Evolutionary conservation across 1,140 invertebrate genomes (phyloP).

Genomic region (Portunus trituberculatus): DNA sequence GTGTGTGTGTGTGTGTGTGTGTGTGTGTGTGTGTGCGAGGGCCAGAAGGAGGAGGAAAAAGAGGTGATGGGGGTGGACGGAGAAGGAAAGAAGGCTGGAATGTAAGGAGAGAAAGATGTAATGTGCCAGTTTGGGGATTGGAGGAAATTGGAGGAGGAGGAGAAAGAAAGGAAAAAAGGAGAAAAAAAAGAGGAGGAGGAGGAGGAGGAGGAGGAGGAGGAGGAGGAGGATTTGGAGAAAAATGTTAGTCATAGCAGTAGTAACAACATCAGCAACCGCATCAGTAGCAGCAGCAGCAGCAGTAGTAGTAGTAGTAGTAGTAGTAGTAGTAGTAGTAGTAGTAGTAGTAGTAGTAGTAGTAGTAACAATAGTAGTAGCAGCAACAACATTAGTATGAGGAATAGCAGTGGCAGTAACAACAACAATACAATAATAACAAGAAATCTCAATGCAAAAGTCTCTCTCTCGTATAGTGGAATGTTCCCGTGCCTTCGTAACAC

Average conservation of each 20-base stretch:
- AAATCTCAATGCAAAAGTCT: not conserved
- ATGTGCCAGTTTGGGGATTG: not conserved
- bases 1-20: no score
- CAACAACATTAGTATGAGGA: not conserved
- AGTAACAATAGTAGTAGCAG: not conserved
- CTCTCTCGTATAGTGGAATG: no score
- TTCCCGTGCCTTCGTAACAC: no score
- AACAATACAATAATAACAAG: not conserved
- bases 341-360: not conserved
- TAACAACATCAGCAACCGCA: not conserved
- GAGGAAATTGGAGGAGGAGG: not conserved
- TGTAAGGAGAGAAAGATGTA: not conserved
- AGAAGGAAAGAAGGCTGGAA: no score
- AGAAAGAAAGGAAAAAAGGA: not conserved
- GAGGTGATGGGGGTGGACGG: no score
- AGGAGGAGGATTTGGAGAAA: not conserved
- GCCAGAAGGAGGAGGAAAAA: no score
- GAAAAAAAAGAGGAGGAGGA: not conserved
- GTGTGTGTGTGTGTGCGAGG: no score
- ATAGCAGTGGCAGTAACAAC: not conserved
- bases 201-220: not conserved
- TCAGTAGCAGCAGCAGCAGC: not conserved
- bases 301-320: slow-evolving; percentile 2
- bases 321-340: slow-evolving; percentile 34
- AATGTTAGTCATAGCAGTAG: not conserved